These are phyloP conservation scores for Tinea trinotella DNA, from an alignment of 2,888 invertebrate genomes.

Conservation along the genomic window DNA sequence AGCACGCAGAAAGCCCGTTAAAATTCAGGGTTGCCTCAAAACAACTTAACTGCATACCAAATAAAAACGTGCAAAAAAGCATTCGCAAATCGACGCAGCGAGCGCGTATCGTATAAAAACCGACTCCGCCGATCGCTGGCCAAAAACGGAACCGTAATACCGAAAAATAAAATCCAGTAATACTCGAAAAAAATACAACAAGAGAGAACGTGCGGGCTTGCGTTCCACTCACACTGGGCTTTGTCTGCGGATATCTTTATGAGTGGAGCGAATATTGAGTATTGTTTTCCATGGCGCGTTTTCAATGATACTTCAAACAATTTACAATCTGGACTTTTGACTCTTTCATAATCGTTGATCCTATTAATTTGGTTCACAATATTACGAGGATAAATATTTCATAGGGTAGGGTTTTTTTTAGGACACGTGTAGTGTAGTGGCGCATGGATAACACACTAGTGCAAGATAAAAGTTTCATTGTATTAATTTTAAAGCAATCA, in stretches of 20 bases:
- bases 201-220: conserved; percentile 38
- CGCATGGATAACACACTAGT: too few species aligned
- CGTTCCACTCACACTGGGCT: neutral
- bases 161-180: conserved; percentile 68
- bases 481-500: too few species aligned
- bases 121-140: conserved; percentile 60
- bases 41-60: conserved; percentile 58
- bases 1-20: conserved; percentile 48
- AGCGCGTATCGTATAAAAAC: conserved; percentile 64
- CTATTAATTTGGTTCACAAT: neutral
- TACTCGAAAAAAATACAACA: conserved; percentile 57
- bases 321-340: neutral
- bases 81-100: conserved; percentile 60
- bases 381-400: neutral
- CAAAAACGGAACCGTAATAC: conserved; percentile 70
- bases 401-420: neutral
- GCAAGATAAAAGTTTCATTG: neutral
- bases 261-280: conserved; percentile 11
- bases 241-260: conserved; percentile 16
- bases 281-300: conserved; percentile 21
- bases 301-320: conserved; percentile 17
- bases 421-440: too few species aligned
- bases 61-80: conserved; percentile 54
- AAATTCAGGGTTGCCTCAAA: conserved; percentile 64
- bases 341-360: neutral